Conservation (phyloP, 1,140 invertebrate genomes). For the Pentalonia nigronervosa region DNA sequence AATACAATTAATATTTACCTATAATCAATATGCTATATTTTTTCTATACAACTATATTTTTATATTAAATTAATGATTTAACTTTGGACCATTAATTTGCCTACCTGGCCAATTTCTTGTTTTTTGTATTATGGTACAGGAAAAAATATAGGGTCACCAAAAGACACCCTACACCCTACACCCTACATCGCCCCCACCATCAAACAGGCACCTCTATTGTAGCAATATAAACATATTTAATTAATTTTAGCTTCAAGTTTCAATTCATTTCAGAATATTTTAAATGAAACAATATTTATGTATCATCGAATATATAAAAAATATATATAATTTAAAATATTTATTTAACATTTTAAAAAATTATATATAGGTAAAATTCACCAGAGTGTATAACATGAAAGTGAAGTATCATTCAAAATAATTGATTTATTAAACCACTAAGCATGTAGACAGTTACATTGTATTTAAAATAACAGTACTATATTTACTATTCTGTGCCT, state of each 20-base stretch:
- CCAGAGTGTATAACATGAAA: not conserved
- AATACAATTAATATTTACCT: too few species aligned
- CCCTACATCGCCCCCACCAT: too few species aligned
- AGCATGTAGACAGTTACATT: not conserved
- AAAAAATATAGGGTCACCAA: too few species aligned
- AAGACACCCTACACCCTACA: not conserved
- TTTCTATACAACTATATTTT: too few species aligned
- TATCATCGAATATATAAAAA: not conserved
- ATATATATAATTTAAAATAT: not conserved
- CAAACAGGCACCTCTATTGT: too few species aligned
- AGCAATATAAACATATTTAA: not conserved
- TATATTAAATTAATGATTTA: too few species aligned
- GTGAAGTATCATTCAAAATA: constrained; percentile 10
- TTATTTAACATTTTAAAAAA: too few species aligned
- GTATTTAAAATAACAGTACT: not conserved
- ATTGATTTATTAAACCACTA: constrained; percentile 5
- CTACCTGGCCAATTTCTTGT: too few species aligned
- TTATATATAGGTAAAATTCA: not conserved
- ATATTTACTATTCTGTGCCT: not conserved
- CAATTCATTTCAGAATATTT: not conserved
- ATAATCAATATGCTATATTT: too few species aligned
- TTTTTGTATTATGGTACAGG: too few species aligned
- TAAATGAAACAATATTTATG: not conserved
- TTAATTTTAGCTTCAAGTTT: not conserved
- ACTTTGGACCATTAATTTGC: too few species aligned